Conservation (phyloP, 2,113 vertebrate species). For the Heliornis fulica region DNA sequence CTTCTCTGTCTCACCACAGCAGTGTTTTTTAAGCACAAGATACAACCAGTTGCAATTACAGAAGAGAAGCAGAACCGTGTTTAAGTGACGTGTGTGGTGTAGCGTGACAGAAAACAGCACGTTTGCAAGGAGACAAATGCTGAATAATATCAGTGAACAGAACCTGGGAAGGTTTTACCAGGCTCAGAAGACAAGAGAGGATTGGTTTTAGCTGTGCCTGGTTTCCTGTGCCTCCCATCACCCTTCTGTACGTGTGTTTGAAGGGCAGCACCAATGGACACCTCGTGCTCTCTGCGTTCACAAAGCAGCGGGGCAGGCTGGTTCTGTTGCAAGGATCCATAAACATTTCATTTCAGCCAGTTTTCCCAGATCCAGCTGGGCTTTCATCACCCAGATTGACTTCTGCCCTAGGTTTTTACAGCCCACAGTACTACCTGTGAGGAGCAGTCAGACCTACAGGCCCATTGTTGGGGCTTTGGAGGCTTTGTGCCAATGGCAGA, state of each 20-base stretch:
- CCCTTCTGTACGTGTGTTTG: neutral
- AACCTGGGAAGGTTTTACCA: neutral
- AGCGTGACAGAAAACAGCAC: neutral
- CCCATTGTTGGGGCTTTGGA: neutral
- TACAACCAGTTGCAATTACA: neutral
- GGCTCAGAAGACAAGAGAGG: neutral
- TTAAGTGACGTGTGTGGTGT: fast-evolving
- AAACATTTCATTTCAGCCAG: neutral
- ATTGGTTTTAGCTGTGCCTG: neutral
- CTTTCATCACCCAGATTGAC: neutral
- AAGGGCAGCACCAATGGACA: no score
- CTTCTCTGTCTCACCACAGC: no score
- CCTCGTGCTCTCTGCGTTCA: no score
- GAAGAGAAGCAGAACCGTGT: neutral
- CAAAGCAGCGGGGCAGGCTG: neutral
- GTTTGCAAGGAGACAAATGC: neutral
- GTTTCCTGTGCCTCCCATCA: neutral
- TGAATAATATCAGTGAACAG: neutral
- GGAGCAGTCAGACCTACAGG: neutral
- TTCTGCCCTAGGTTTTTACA: neutral
- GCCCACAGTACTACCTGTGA: no score
- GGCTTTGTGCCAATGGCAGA: neutral
- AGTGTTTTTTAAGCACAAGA: neutral
- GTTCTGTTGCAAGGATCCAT: neutral
- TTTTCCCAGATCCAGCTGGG: neutral